phyloP scores from a whole-genome alignment of 2,113 vertebrate species.

The Melozone crissalis region DNA sequence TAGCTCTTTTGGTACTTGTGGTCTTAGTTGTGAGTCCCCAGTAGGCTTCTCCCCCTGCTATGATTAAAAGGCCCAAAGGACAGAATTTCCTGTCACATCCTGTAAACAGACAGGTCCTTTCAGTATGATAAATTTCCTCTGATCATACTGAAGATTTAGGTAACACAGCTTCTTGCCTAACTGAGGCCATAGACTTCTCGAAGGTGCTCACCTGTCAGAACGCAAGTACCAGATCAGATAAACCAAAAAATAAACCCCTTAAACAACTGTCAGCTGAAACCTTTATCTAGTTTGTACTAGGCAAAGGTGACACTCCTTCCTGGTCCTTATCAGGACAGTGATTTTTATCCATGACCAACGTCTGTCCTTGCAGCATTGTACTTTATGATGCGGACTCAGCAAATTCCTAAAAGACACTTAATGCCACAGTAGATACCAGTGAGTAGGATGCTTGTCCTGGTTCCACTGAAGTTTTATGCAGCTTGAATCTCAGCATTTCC shows the following conservation, averaged over 20 bases:
- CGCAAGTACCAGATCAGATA: background rate
- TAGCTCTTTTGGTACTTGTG: accelerated
- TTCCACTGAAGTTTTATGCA: background rate
- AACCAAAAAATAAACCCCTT: background rate
- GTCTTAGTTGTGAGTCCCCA: background rate
- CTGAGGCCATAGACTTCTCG: background rate
- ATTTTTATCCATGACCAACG: background rate
- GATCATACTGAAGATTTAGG: background rate
- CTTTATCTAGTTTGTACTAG: background rate
- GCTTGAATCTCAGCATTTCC: background rate
- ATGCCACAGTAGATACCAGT: background rate
- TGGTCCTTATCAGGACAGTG: background rate
- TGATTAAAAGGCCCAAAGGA: background rate
- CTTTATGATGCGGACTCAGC: background rate
- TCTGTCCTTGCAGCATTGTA: background rate
- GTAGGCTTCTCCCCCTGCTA: background rate
- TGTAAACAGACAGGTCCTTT: background rate
- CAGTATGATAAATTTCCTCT: background rate
- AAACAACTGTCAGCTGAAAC: background rate
- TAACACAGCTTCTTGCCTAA: background rate
- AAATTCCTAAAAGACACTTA: background rate
- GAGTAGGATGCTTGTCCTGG: background rate
- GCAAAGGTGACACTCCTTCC: accelerated
- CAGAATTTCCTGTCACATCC: background rate
- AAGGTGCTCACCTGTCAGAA: background rate